These are phyloP conservation scores for Tinea semifulvella DNA, from an alignment of 2,888 invertebrate genomes.

Conservation along the genomic window DNA sequence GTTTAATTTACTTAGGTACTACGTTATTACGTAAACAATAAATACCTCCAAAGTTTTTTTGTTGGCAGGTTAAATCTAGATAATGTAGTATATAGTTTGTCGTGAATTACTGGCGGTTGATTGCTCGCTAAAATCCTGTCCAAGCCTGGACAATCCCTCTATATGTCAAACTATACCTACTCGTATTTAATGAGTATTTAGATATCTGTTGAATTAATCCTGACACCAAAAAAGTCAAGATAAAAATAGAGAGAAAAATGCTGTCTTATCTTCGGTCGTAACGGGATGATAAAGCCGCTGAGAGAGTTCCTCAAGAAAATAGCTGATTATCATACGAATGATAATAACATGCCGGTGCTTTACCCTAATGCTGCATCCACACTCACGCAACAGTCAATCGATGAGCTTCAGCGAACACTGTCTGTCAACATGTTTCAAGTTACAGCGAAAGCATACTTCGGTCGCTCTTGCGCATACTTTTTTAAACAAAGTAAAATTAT, in stretches of 20 bases:
- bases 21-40: too few relatives aligned
- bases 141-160: too few relatives aligned
- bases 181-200: too few relatives aligned
- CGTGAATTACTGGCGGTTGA: too few relatives aligned
- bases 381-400: not conserved
- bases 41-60: not conserved
- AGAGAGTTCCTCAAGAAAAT: conserved; percentile 36
- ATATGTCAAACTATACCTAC: not conserved
- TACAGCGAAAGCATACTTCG: too few relatives aligned
- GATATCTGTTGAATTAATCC: not conserved
- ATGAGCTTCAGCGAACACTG: too few relatives aligned
- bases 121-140: too few relatives aligned
- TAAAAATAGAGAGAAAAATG: conserved; percentile 30
- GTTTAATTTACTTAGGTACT: too few relatives aligned
- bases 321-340: conserved; percentile 59
- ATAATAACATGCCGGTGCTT: conserved; percentile 39
- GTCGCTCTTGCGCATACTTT: too few relatives aligned
- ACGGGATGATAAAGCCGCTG: conserved; percentile 45
- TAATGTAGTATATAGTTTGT: not conserved
- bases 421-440: too few relatives aligned
- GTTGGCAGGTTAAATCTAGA: not conserved
- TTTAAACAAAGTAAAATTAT: too few relatives aligned
- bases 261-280: conserved; percentile 26
- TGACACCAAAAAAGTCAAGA: not conserved
- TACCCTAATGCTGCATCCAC: not conserved